Conservation (phyloP, 37 sponge, comb jelly and placozoan genomes). For the Cladorhizidae sp. region DNA sequence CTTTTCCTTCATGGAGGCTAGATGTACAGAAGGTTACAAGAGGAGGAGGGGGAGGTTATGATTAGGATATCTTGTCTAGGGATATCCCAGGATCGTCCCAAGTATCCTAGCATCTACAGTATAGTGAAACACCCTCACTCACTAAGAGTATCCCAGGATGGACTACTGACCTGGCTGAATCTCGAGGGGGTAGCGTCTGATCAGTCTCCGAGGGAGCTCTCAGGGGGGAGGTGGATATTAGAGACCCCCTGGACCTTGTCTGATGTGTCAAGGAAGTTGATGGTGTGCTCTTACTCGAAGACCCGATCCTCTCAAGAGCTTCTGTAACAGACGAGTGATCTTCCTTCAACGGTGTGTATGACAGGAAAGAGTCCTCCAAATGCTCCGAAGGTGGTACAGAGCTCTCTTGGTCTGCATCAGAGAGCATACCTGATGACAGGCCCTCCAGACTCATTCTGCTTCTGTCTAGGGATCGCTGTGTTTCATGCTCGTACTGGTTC, state of each 20-base stretch:
- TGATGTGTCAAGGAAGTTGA: neutral
- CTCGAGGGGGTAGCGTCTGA: too few species aligned
- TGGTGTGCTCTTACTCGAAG: neutral
- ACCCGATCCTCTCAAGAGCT: neutral
- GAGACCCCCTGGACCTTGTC: neutral
- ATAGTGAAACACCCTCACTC: too few species aligned
- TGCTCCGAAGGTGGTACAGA: neutral
- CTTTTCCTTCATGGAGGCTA: too few species aligned
- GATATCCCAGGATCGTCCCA: too few species aligned
- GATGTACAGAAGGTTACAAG: too few species aligned
- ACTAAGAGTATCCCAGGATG: too few species aligned
- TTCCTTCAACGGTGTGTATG: neutral
- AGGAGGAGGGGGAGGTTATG: too few species aligned
- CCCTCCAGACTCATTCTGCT: neutral
- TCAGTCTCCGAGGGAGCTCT: too few species aligned
- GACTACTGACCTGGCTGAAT: too few species aligned
- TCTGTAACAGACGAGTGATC: neutral
- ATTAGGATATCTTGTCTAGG: too few species aligned
- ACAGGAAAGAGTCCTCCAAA: neutral
- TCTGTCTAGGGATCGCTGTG: conserved; percentile 2
- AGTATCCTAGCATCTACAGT: too few species aligned
- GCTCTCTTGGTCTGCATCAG: conserved; percentile 3
- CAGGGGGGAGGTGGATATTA: too few species aligned
- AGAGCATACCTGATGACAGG: neutral
- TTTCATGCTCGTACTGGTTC: neutral